Evolutionary conservation across 92 coral and sea anemone species (phyloP).

Genomic region (Epizoanthus ramosus): DNA sequence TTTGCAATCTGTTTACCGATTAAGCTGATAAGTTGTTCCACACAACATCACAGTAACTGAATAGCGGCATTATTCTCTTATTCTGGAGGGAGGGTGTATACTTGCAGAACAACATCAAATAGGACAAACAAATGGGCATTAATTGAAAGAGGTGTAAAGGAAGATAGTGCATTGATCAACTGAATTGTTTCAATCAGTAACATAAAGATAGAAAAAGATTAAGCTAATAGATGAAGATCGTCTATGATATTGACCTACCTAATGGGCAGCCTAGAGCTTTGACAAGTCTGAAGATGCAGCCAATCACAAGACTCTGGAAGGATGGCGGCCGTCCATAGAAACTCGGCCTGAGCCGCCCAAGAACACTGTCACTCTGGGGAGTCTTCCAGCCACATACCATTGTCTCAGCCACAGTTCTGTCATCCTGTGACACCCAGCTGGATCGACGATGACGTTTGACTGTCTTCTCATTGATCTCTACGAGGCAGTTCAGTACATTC

Average conservation of each 20-base stretch:
- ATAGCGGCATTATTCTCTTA: too few relatives aligned
- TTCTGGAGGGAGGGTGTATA: too few relatives aligned
- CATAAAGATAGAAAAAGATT: too few relatives aligned
- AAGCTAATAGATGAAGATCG: too few relatives aligned
- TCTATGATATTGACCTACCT: conserved; percentile 48
- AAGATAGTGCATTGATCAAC: too few relatives aligned
- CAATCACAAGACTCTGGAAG: conserved; percentile 68
- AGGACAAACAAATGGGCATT: too few relatives aligned
- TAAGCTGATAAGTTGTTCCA: too few relatives aligned
- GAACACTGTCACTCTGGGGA: conserved; percentile 78
- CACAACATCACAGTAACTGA: too few relatives aligned
- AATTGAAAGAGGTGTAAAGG: too few relatives aligned
- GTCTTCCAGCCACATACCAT: conserved; percentile 77
- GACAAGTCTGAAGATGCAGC: conserved; percentile 77
- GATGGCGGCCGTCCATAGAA: conserved; percentile 88
- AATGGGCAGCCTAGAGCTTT: conserved; percentile 90
- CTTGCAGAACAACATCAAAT: too few relatives aligned
- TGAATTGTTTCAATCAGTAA: too few relatives aligned
- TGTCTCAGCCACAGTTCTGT: conserved; percentile 80
- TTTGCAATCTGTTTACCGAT: too few relatives aligned
- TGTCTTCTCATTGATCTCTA: conserved; percentile 65
- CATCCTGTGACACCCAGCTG: conserved; percentile 72
- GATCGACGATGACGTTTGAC: conserved; percentile 59
- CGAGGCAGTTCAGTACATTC: conserved; percentile 67
- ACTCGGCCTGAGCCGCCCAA: conserved; percentile 79